These are phyloP conservation scores for Lacerta viridis DNA, from an alignment of 2,797 vertebrate species.

Conservation along the genomic window DNA sequence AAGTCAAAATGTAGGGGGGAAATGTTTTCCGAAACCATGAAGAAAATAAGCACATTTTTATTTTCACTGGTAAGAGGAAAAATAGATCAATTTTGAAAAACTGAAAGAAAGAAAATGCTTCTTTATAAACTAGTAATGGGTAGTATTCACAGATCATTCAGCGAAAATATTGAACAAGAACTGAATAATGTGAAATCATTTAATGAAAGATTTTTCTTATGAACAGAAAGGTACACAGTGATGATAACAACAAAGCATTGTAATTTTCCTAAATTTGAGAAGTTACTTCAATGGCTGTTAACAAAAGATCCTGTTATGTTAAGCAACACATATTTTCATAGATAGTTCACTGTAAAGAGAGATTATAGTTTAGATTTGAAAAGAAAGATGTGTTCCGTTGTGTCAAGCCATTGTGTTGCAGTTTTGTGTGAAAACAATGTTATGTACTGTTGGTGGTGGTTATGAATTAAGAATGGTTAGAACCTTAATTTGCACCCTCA, in stretches of 20 bases:
- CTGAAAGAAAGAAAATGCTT: background rate
- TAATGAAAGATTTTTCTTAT: background rate
- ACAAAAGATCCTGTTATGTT: background rate
- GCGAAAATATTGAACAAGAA: background rate
- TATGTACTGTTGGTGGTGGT: background rate
- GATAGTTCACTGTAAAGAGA: background rate
- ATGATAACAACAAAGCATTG: background rate
- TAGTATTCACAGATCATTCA: background rate
- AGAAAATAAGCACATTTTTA: background rate
- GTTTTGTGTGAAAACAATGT: background rate
- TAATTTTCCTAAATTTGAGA: background rate
- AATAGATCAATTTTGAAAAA: background rate
- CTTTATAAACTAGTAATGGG: conserved; percentile 1
- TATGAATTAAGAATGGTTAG: background rate
- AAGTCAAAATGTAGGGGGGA: background rate
- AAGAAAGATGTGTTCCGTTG: background rate
- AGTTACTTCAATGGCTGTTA: background rate
- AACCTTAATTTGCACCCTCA: background rate
- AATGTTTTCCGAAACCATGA: background rate
- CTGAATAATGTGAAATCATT: background rate
- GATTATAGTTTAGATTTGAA: background rate
- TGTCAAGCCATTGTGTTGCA: background rate
- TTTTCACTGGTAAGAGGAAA: background rate
- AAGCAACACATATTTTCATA: background rate
- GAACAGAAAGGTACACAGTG: background rate